A percentile compares a stretch with the other conserved stretches of the same genome.
phyloP scores from a whole-genome alignment of 1,140 invertebrate species.

The Hydropsyche tenuis region DNA sequence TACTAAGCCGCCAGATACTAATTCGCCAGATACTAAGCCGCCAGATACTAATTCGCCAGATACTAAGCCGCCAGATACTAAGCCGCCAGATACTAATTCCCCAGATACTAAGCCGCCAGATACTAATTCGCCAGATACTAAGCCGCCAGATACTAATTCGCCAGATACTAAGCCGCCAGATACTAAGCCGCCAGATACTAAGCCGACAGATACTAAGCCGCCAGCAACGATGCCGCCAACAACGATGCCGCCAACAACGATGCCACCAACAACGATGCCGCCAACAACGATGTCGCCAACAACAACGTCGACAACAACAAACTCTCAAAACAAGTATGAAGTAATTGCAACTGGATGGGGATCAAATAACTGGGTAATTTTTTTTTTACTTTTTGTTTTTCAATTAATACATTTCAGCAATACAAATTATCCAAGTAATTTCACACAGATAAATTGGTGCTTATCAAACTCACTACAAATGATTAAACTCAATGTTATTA shows the following conservation, averaged over 20 bases:
- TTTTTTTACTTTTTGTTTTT: neutral
- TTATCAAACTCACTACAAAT: neutral
- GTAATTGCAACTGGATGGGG: slow-evolving; percentile 5
- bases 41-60: too few species aligned
- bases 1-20: too few species aligned
- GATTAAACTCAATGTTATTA: neutral
- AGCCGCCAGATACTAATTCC: too few species aligned
- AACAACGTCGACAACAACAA: neutral
- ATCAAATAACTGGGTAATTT: neutral
- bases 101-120: too few species aligned
- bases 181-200: too few species aligned
- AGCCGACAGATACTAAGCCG: too few species aligned
- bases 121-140: too few species aligned
- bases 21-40: too few species aligned
- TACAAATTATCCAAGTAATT: too few species aligned
- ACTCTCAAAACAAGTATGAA: neutral
- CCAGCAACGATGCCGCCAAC: neutral
- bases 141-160: too few species aligned
- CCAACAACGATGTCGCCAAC: neutral
- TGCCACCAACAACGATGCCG: neutral
- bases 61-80: too few species aligned
- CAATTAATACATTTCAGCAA: neutral
- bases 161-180: too few species aligned
- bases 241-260: neutral
- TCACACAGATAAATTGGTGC: neutral